Percentiles rank a stretch among this genome's conserved stretches.
These are phyloP conservation scores for Pagetopsis macropterus DNA, from an alignment of 2,797 vertebrate species.

Conservation along the genomic window DNA sequence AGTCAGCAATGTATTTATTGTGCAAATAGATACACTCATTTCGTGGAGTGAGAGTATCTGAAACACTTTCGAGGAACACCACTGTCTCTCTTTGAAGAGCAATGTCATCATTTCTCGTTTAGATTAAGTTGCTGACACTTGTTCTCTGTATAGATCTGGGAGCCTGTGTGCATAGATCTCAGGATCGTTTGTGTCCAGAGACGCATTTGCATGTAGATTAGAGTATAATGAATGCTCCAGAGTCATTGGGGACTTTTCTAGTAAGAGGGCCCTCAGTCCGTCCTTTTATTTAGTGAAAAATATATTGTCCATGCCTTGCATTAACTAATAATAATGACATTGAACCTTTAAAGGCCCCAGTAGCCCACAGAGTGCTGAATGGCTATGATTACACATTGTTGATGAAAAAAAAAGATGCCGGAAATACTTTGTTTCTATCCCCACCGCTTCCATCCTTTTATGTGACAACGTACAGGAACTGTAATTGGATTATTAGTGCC, in stretches of 20 bases:
- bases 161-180: constrained; percentile 37
- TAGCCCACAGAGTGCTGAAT: constrained; percentile 59
- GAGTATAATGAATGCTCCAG: constrained; percentile 17
- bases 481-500: constrained; percentile 21
- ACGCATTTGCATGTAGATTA: constrained; percentile 55
- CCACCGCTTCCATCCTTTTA: constrained; percentile 27
- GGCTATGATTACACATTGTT: constrained; percentile 68
- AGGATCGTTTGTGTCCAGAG: constrained; percentile 20
- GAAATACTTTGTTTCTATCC: constrained; percentile 40
- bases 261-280: constrained; percentile 16
- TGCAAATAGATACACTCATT: constrained; percentile 53
- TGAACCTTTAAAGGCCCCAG: constrained; percentile 54
- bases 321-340: constrained; percentile 63
- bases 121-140: constrained; percentile 55
- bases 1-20: constrained; percentile 55
- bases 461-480: constrained; percentile 38
- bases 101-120: constrained; percentile 48
- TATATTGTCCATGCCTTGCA: constrained; percentile 33
- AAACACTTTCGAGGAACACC: constrained; percentile 52
- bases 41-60: constrained; percentile 29
- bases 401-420: constrained; percentile 61
- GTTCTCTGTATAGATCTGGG: constrained; percentile 40
- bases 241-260: constrained; percentile 22
- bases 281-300: constrained; percentile 47
- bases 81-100: constrained; percentile 25